Conservation (phyloP, 2,888 invertebrate species). For the Callimorpha dominula region DNA sequence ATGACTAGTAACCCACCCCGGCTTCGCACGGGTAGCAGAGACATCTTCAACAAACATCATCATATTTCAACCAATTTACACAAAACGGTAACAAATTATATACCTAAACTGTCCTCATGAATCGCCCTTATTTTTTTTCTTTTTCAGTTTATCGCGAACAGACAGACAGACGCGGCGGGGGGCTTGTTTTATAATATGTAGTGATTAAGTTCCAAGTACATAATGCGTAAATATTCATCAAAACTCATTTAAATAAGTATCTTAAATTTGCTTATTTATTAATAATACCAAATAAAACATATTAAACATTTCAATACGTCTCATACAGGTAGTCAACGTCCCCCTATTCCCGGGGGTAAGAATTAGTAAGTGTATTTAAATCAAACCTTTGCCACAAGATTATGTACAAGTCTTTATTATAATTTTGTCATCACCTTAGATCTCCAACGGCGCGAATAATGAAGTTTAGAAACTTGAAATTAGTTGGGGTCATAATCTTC, state of each 20-base stretch:
- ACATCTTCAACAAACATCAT: no score
- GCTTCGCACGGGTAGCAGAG: no score
- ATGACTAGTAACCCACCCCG: no score
- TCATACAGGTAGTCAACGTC: background rate
- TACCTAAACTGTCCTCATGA: no score
- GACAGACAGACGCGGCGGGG: no score
- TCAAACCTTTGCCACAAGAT: constrained; percentile 30
- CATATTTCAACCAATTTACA: no score
- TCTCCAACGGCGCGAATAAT: constrained; percentile 79
- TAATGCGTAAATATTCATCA: background rate
- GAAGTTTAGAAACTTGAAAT: constrained; percentile 82
- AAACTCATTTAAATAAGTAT: background rate
- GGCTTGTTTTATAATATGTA: no score
- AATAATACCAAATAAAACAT: background rate
- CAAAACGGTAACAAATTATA: no score
- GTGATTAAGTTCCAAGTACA: background rate
- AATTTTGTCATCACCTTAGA: constrained; percentile 76
- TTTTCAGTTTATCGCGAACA: no score
- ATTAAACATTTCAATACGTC: no score
- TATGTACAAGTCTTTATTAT: constrained; percentile 62
- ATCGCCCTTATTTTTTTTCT: no score
- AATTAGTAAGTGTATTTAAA: constrained; percentile 31
- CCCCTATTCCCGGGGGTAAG: background rate
- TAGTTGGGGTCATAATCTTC: constrained; percentile 76
- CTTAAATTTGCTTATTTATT: background rate